Percentiles rank a stretch among this genome's conserved stretches.
Evolutionary conservation across 2,888 invertebrate genomes (phyloP).

Genomic region (Fissipunctia ypsillon): DNA sequence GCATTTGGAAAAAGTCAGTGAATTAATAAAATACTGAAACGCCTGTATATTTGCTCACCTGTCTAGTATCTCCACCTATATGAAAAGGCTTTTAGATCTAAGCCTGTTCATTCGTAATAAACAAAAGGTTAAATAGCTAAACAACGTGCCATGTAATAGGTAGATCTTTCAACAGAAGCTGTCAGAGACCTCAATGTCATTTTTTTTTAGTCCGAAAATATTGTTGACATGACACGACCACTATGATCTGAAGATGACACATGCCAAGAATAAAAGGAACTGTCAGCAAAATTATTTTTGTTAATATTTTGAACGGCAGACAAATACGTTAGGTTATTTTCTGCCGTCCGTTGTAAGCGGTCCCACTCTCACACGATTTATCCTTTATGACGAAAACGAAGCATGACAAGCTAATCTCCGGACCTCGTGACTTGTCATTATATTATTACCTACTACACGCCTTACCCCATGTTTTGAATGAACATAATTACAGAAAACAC

Average conservation of each 20-base stretch:
- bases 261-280: slow-evolving; percentile 40
- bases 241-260: slow-evolving; percentile 39
- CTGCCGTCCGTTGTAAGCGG: slow-evolving; percentile 19
- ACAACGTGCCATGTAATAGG: neutral
- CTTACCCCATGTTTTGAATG: slow-evolving; percentile 53
- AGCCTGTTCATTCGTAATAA: slow-evolving; percentile 9
- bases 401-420: slow-evolving; percentile 59
- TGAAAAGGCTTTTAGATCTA: neutral
- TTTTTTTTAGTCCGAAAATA: neutral
- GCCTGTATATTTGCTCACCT: slow-evolving; percentile 1
- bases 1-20: neutral
- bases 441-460: slow-evolving; percentile 38
- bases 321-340: slow-evolving; percentile 41
- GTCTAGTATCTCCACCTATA: neutral
- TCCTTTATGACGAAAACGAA: slow-evolving; percentile 55
- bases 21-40: slow-evolving; percentile 17
- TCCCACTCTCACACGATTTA: slow-evolving; percentile 39
- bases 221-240: slow-evolving; percentile 8
- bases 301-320: slow-evolving; percentile 39
- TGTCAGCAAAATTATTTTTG: slow-evolving; percentile 41
- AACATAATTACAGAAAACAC: slow-evolving; percentile 56
- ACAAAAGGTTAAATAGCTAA: slow-evolving; percentile 2
- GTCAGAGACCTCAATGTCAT: neutral
- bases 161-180: neutral
- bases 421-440: slow-evolving; percentile 42